These are phyloP conservation scores for Glyptemys insculpta DNA, from an alignment of 2,797 vertebrate genomes.

Conservation along the genomic window DNA sequence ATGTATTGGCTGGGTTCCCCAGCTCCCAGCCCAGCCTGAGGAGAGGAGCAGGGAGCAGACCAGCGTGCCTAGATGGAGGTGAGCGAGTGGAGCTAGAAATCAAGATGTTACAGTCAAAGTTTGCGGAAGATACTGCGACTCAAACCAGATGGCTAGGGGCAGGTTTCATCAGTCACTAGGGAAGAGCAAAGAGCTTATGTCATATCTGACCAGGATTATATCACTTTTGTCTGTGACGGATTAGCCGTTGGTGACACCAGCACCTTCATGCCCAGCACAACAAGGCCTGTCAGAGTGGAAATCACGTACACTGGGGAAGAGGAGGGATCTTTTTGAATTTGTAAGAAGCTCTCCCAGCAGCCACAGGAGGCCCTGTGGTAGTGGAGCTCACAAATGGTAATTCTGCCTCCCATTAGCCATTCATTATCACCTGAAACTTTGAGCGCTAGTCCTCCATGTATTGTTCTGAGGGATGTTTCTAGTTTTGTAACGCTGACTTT, in stretches of 20 bases:
- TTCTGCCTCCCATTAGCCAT: rapidly evolving
- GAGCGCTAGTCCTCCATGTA: neutral
- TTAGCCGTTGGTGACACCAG: neutral
- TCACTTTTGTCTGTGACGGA: neutral
- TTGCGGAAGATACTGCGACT: neutral
- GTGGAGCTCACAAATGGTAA: neutral
- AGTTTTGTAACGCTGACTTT: neutral
- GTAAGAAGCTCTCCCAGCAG: neutral
- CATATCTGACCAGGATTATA: neutral
- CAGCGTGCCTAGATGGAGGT: neutral
- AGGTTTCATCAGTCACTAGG: neutral
- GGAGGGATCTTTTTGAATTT: neutral
- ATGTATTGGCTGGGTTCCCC: neutral
- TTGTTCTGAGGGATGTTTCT: neutral
- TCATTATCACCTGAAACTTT: neutral
- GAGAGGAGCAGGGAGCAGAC: neutral
- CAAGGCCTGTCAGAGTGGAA: neutral
- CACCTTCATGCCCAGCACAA: neutral
- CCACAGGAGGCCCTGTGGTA: neutral
- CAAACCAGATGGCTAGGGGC: neutral
- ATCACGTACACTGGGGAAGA: neutral
- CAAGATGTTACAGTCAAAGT: neutral
- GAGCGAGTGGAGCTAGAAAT: neutral
- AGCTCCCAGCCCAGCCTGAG: rapidly evolving
- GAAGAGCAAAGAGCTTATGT: neutral